Evolutionary conservation across 2,113 vertebrate genomes (phyloP), one percentile per base, ranked within the genome.

Genomic region (Casuarius casuarius): DNA sequence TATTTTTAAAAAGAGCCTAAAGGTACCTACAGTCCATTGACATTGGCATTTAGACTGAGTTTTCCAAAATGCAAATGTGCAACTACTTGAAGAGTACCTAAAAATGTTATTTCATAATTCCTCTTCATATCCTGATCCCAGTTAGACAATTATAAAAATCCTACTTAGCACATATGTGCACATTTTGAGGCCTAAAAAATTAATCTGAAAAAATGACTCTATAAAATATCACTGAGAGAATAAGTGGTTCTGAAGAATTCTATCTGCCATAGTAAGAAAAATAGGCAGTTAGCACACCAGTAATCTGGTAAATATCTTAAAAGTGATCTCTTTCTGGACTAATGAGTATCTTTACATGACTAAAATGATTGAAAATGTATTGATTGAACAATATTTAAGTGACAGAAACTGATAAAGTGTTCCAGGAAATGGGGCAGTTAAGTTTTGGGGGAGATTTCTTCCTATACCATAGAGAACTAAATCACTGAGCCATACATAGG

Each of bases 1-100:
- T 93, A 56, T 62, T 89, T 93, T 84, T 87, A 72, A 90, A 76
- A 94, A 92, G 74, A 90, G 9, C 7, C n/a, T 84, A 89, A 86
- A 89, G 31, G 88, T 78, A 59, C 33, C 48, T 87, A 44, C 15
- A 74, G 62, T 85, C 67, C 74, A 77, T 20, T 94, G 85, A 71
- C 73, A 72, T 1, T 76, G 88, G 28, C 44, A 76, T 93, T 95
- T 94, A 75, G 22, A 58, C 26, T 66, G 33, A 90, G n/a, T 40
- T 81, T 93, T 92, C 72, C 21, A 89, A 96, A 83, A 88, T 86
- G 51, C 68, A 91, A 76, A 67, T 84, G 23, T 15, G 87, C 91
- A 95, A 87, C 35, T 84, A 33, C 28, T 76, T 56, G 31, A 88
- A 49, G 28, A 72, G 58, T 75, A 38, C 58, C 25, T 80, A 48